Evolutionary conservation across 2,797 vertebrate genomes (phyloP).

Genomic region (Coracias cyanogaster): DNA sequence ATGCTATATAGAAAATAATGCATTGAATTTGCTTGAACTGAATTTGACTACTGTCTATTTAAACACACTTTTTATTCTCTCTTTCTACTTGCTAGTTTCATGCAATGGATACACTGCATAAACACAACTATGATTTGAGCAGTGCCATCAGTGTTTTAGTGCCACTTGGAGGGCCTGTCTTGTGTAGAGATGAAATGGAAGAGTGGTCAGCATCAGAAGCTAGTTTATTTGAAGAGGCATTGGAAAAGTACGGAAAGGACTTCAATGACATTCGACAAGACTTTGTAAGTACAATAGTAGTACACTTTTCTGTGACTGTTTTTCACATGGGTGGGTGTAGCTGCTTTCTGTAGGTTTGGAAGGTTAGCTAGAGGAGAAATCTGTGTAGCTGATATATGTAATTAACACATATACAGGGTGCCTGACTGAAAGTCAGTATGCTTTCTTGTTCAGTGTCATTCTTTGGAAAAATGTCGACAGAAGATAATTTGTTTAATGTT

Average conservation of each 20-base stretch:
- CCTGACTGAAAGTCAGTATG: background rate
- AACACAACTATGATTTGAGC: constrained; percentile 92
- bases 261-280: constrained; percentile 99
- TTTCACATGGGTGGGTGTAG: background rate
- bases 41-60: background rate
- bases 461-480: background rate
- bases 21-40: background rate
- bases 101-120: constrained; percentile 96
- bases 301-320: background rate
- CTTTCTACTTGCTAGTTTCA: constrained; percentile 85
- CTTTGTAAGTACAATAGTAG: constrained; percentile 87
- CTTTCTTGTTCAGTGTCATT: background rate
- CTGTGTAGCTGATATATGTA: fast-evolving
- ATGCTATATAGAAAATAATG: background rate
- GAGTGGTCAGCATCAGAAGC: constrained; percentile 98
- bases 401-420: background rate
- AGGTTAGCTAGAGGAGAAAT: background rate
- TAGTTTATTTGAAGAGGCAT: constrained; percentile 94
- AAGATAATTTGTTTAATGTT: background rate
- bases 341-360: background rate
- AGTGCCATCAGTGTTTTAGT: constrained; percentile 93
- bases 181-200: constrained; percentile 97
- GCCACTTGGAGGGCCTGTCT: constrained; percentile 92
- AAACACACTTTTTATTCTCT: background rate
- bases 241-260: constrained; percentile 98